Evolutionary conservation across 2,888 invertebrate genomes (phyloP), one percentile per base, ranked within the genome.

Genomic region (Ceriagrion tenellum): DNA sequence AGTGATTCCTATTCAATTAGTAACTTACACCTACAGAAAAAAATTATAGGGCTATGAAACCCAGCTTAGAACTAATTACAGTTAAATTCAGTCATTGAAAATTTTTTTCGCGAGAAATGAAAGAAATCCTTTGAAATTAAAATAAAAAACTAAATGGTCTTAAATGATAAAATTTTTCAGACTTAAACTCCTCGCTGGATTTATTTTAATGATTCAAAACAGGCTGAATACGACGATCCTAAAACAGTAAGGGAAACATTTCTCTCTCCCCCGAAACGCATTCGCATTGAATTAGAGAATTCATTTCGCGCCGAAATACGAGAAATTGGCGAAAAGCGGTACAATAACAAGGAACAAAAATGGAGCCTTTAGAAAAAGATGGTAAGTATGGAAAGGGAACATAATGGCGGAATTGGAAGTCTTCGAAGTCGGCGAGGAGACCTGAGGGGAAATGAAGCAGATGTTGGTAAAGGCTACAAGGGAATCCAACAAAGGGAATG

Each of bases 311-410:
- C 26, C 12, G 89, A 55, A 47, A 55, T 89, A 55, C 23, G 89
- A n/a, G 89, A n/a, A n/a, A 55, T 55, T 55, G 47, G 55, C 4
- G 55, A 47, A 89, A 89, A 55, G 89, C 26, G n/a, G 55, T 8
- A 23, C 16, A 89, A 89, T 89, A 89, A 89, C 10, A n/a, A 89
- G 55, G 55, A 55, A 89, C 16, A 55, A 88, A 47, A 47, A 23
- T 10, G 89, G 13, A 16, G 18, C 55, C 35, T 89, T 47, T 55
- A 55, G 55, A 89, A 89, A 89, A 55, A 0, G 89, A n/a, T 55
- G 89, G 47, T 55, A 89, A 89, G 89, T 89, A 89, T 55, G 89
- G 55, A 26, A 26, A 55, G 89, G 26, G 35, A 81, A 35, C 81
- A 81, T 35, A 81, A 81, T 81, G n/a, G 81, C 81, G 1, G 81